Conservation (phyloP, 1,140 invertebrate species). For the Drosophila melanogaster region Release_6_plus_ISO1_MT NT_033779.5:1270001-1270500, state of each 20-base stretch:
- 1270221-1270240: conserved; percentile 76
- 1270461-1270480: conserved; percentile 62
- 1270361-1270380: conserved; percentile 23
- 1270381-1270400: not conserved
- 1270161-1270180: conserved; percentile 57
- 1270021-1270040: conserved; percentile 71
- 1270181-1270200: conserved; percentile 81
- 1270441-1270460: conserved; percentile 41
- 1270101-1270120: conserved; percentile 50
- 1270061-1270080: conserved; percentile 32
- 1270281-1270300: conserved; percentile 74
- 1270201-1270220: conserved; percentile 57
- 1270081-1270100: not conserved
- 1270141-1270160: conserved; percentile 22
- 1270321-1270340: conserved; percentile 61
- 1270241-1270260: conserved; percentile 1
- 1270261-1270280: conserved; percentile 41
- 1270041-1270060: conserved; percentile 75
- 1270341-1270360: conserved; percentile 54
- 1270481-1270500: conserved; percentile 21
- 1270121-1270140: conserved; percentile 44
- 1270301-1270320: conserved; percentile 56
- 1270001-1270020: conserved; percentile 51
- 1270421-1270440: conserved; percentile 47
- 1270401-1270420: conserved; percentile 20